These are phyloP conservation scores for Sarcophaga caerulescens DNA, from an alignment of 2,888 invertebrate genomes.

Conservation along the genomic window DNA sequence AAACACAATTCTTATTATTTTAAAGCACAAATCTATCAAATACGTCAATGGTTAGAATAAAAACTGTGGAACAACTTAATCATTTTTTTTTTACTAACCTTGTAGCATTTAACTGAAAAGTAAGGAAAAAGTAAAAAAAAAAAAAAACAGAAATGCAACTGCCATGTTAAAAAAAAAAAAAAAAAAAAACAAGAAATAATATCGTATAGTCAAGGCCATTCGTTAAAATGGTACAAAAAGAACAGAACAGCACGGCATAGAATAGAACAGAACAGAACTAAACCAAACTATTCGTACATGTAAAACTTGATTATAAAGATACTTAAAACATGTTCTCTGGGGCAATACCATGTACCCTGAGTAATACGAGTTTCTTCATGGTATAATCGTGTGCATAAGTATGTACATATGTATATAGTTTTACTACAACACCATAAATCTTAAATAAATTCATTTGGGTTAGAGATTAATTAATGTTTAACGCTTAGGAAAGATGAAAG, in stretches of 20 bases:
- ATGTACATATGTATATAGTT: neutral
- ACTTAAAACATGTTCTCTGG: slow-evolving; percentile 4
- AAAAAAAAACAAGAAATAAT: slow-evolving; percentile 43
- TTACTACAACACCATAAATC: slow-evolving; percentile 51
- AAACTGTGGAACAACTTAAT: neutral
- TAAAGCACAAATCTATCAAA: neutral
- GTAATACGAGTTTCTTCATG: neutral
- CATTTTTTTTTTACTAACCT: neutral
- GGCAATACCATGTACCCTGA: neutral
- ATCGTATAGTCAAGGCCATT: slow-evolving; percentile 57
- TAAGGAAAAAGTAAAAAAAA: neutral
- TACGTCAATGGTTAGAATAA: neutral
- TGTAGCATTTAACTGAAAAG: neutral
- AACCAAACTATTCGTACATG: slow-evolving; percentile 24
- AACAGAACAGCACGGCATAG: neutral
- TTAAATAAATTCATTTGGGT: slow-evolving; percentile 58
- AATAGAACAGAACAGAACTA: slow-evolving; percentile 10
- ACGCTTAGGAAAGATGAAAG: slow-evolving; percentile 38
- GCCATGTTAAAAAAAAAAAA: slow-evolving; percentile 44
- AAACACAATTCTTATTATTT: neutral
- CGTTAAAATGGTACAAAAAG: slow-evolving; percentile 12
- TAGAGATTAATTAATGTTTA: slow-evolving; percentile 61
- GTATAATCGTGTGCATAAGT: neutral
- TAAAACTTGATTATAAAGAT: slow-evolving; percentile 45
- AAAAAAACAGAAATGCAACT: slow-evolving; percentile 14